Evolutionary conservation across 2,113 vertebrate genomes (phyloP).

Genomic region (Serinus canaria): DNA sequence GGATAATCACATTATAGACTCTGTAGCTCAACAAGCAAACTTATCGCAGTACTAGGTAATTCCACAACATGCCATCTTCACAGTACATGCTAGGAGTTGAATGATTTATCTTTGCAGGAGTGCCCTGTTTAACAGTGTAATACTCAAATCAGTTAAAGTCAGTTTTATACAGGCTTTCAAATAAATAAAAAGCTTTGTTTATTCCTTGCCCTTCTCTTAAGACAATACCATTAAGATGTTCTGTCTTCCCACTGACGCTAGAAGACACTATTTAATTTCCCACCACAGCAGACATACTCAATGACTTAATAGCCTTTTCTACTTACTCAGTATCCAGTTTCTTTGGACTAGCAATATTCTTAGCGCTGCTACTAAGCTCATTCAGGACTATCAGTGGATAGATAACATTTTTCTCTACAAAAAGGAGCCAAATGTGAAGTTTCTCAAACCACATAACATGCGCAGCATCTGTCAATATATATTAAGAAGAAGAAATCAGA

Average conservation of each 20-base stretch:
- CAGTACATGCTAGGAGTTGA: neutral
- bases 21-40: neutral
- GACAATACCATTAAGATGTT: neutral
- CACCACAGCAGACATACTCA: neutral
- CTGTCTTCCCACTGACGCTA: neutral
- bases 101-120: neutral
- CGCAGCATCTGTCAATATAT: conserved; percentile 81
- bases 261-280: neutral
- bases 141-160: neutral
- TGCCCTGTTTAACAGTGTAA: neutral
- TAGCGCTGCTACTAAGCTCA: conserved; percentile 93
- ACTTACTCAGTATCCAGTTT: conserved; percentile 94
- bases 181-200: neutral
- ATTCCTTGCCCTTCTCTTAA: neutral
- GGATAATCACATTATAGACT: neutral
- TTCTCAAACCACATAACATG: conserved; percentile 99
- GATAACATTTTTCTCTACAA: conserved; percentile 94
- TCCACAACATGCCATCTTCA: neutral
- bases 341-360: conserved; percentile 91
- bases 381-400: conserved; percentile 97
- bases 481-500: conserved; percentile 17
- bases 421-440: conserved; percentile 95
- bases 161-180: neutral
- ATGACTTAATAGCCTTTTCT: neutral
- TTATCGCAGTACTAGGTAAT: neutral